Percentiles rank a stretch among this genome's conserved stretches.
These are phyloP conservation scores for Perca schrenkii DNA, from an alignment of 2,113 vertebrate species.

Conservation along the genomic window DNA sequence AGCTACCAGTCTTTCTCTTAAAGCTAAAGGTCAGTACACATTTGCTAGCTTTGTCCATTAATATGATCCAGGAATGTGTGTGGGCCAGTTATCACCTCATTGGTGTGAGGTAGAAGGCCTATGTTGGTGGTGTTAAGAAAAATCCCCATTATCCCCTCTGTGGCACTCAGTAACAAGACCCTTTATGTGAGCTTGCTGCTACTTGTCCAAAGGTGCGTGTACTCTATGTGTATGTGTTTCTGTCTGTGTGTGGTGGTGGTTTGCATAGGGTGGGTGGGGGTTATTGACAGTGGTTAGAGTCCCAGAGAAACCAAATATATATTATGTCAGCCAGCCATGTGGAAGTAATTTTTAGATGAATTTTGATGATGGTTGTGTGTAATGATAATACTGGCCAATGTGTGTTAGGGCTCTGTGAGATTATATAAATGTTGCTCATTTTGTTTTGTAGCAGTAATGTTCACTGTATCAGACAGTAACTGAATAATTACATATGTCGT, in stretches of 20 bases:
- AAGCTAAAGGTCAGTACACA: slow-evolving; percentile 22
- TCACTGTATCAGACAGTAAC: slow-evolving; percentile 25
- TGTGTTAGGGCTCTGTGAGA: slow-evolving; percentile 28
- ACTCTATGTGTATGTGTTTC: slow-evolving; percentile 38
- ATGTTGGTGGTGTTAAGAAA: slow-evolving; percentile 37
- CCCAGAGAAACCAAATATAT: slow-evolving; percentile 69
- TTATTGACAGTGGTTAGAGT: slow-evolving; percentile 69
- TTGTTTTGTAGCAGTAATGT: slow-evolving; percentile 22
- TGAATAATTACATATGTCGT: slow-evolving; percentile 30
- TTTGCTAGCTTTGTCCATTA: slow-evolving; percentile 12
- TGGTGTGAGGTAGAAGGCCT: slow-evolving; percentile 32
- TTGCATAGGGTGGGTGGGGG: slow-evolving; percentile 29
- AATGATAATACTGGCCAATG: slow-evolving; percentile 34
- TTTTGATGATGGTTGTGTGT: slow-evolving; percentile 35
- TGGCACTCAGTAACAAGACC: slow-evolving; percentile 58
- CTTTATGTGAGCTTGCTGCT: slow-evolving; percentile 62
- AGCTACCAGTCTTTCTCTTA: background rate
- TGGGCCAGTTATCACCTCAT: slow-evolving; percentile 60
- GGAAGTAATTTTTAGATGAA: slow-evolving; percentile 47
- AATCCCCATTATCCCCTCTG: slow-evolving; percentile 65
- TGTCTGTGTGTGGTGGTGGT: slow-evolving; percentile 34
- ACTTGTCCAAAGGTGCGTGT: slow-evolving; percentile 69
- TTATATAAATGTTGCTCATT: slow-evolving; percentile 27
- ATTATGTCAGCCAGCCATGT: slow-evolving; percentile 64
- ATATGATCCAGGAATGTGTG: slow-evolving; percentile 33